A percentile compares a stretch with the other conserved stretches of the same genome.
Conservation (phyloP, 1,140 invertebrate genomes). For the Heliconius himera region DNA sequence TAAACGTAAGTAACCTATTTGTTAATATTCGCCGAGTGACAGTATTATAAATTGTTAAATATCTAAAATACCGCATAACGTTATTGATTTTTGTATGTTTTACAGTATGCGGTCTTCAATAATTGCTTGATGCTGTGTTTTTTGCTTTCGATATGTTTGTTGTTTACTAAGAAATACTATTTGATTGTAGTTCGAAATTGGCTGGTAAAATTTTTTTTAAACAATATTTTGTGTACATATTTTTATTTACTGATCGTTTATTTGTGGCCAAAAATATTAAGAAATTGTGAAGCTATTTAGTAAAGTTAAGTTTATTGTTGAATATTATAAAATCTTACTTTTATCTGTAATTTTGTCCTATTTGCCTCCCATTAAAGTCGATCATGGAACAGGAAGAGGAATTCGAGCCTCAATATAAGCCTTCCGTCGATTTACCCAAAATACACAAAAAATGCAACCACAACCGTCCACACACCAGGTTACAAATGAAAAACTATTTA, state of each 20-base stretch:
- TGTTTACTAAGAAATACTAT: conserved; percentile 29
- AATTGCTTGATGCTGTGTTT: conserved; percentile 48
- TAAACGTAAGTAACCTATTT: conserved; percentile 67
- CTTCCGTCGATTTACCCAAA: conserved; percentile 67
- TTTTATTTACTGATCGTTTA: neutral
- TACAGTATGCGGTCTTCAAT: conserved; percentile 56
- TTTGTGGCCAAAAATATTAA: neutral
- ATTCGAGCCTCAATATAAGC: conserved; percentile 55
- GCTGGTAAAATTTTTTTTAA: conserved; percentile 20
- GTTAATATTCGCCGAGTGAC: conserved; percentile 48
- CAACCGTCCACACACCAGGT: conserved; percentile 77
- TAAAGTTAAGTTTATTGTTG: neutral
- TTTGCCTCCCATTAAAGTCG: conserved; percentile 43
- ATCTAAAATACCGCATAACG: conserved; percentile 66
- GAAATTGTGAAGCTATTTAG: neutral
- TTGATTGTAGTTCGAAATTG: conserved; percentile 32
- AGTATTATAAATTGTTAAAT: conserved; percentile 57
- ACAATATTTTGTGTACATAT: neutral
- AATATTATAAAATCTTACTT: neutral
- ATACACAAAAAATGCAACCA: conserved; percentile 74
- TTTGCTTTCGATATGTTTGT: conserved; percentile 46
- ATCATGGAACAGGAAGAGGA: conserved; percentile 67
- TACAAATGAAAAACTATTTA: conserved; percentile 46
- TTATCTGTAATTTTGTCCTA: conserved; percentile 30
- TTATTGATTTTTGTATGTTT: conserved; percentile 71